phyloP scores from a whole-genome alignment of 2,113 vertebrate species.

The Alaudala cheleensis region DNA sequence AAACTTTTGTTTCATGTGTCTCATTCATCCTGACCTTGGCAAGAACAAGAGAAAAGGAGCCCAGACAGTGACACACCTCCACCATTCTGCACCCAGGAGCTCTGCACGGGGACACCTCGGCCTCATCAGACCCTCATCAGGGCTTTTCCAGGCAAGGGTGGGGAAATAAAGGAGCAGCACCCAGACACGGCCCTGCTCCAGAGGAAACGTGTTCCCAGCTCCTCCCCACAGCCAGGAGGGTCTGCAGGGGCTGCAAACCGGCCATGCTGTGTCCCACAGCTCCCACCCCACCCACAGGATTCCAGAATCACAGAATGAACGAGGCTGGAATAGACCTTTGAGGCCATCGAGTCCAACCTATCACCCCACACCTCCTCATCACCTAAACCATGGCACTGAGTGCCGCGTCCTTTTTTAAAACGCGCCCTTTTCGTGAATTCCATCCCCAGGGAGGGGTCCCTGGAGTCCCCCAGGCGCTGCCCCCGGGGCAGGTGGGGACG shows the following conservation, averaged over 20 bases:
- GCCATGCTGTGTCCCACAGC: neutral
- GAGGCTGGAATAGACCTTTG: neutral
- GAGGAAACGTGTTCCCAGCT: neutral
- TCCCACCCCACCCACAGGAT: fast-evolving
- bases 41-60: too few relatives aligned
- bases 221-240: neutral
- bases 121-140: fast-evolving
- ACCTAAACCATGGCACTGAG: neutral
- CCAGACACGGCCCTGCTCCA: neutral
- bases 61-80: neutral
- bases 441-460: neutral
- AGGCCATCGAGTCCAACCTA: neutral
- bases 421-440: too few relatives aligned
- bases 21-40: too few relatives aligned
- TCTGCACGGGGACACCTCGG: neutral
- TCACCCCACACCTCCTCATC: neutral
- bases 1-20: too few relatives aligned
- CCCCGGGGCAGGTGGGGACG: neutral
- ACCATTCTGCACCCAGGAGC: fast-evolving
- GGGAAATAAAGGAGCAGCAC: neutral
- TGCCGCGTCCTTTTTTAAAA: neutral
- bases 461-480: neutral
- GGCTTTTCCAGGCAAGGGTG: neutral
- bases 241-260: neutral
- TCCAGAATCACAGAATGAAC: neutral